phyloP scores from a whole-genome alignment of 2,113 vertebrate species.

The Eretmodus cyanostictus region DNA sequence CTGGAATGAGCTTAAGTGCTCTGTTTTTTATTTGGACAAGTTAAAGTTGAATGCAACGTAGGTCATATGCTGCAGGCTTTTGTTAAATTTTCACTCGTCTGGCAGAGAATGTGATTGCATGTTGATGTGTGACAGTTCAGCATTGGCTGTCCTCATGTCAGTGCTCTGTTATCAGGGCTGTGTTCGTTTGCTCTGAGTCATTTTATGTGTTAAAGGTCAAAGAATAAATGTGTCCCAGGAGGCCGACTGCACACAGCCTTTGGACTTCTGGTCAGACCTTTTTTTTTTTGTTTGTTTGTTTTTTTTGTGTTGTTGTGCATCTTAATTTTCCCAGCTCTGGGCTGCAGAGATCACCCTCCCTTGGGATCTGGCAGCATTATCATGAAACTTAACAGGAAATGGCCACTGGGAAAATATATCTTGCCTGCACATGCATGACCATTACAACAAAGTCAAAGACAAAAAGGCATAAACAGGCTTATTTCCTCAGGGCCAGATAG shows the following conservation, averaged over 20 bases:
- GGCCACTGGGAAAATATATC: neutral
- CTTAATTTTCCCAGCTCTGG: neutral
- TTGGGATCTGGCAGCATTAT: neutral
- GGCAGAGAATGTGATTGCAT: neutral
- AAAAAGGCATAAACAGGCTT: neutral
- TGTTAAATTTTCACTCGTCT: neutral
- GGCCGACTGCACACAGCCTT: neutral
- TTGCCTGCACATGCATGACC: neutral
- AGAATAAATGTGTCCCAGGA: neutral
- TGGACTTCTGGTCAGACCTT: neutral
- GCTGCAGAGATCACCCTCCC: neutral
- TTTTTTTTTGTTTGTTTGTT: neutral
- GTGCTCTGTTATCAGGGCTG: constrained; percentile 14
- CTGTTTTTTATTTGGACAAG: neutral
- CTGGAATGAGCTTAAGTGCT: neutral
- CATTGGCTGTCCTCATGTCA: neutral
- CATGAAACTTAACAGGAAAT: neutral
- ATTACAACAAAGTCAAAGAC: neutral
- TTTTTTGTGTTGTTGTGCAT: neutral
- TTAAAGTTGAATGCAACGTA: neutral
- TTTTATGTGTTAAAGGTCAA: constrained; percentile 23
- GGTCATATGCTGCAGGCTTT: neutral
- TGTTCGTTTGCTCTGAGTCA: constrained; percentile 3
- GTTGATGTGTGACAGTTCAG: neutral
- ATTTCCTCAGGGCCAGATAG: neutral